Percentiles rank a stretch among this genome's conserved stretches.
Evolutionary conservation across 2,113 vertebrate genomes (phyloP).

Genomic region (Sprattus sprattus): DNA sequence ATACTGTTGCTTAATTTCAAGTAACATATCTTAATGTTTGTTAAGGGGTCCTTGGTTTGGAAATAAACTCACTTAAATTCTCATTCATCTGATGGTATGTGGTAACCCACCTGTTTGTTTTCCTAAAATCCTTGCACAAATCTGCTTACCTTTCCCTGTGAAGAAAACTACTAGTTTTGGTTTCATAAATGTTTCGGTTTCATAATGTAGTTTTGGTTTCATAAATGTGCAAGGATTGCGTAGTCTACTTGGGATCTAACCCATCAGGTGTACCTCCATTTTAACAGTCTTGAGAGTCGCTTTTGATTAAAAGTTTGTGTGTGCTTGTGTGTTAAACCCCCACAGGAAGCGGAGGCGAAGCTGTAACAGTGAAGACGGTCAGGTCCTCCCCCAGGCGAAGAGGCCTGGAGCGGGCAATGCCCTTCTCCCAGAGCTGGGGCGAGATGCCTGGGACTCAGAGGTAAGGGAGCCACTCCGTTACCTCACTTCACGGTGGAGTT

Average conservation of each 20-base stretch:
- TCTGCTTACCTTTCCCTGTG: neutral
- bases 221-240: neutral
- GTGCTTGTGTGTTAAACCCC: neutral
- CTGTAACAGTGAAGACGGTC: conserved; percentile 80
- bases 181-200: neutral
- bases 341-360: conserved; percentile 88
- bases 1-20: neutral
- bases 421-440: conserved; percentile 73
- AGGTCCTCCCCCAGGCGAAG: conserved; percentile 82
- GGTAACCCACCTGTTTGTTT: neutral
- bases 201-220: neutral
- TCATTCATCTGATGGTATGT: neutral
- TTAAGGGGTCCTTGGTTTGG: neutral
- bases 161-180: neutral
- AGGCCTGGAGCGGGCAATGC: conserved; percentile 74
- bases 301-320: neutral
- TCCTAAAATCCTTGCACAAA: neutral
- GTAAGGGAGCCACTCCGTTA: conserved; percentile 60
- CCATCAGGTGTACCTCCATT: neutral
- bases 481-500: too few species aligned
- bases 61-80: neutral
- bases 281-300: neutral
- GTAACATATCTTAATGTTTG: neutral
- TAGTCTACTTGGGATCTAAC: neutral
- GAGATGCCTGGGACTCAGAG: conserved; percentile 91